Evolutionary conservation across 1,140 invertebrate genomes (phyloP).

Genomic region (Eulimnadia texana): DNA sequence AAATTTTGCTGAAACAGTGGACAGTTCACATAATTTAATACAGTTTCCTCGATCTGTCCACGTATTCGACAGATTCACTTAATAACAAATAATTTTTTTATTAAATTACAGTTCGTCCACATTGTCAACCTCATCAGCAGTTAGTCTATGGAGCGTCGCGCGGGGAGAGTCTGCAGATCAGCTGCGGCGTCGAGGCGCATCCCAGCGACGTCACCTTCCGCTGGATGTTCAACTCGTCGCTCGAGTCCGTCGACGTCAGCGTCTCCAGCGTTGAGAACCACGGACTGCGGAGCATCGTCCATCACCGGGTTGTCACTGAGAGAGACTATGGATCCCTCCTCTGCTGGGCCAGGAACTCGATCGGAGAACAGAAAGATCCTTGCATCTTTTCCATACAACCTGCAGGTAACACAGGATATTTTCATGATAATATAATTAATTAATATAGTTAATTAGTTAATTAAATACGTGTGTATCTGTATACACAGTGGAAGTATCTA

Average conservation of each 20-base stretch:
- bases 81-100: not conserved
- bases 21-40: too few relatives aligned
- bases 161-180: conserved; percentile 63
- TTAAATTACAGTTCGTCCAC: conserved; percentile 40
- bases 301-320: conserved; percentile 42
- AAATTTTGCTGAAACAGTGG: too few relatives aligned
- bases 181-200: conserved; percentile 73
- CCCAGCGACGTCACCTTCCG: conserved; percentile 70
- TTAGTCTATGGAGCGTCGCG: conserved; percentile 48
- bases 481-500: not conserved
- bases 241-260: conserved; percentile 6
- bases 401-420: conserved; percentile 3
- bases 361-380: conserved; percentile 61
- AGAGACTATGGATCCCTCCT: conserved; percentile 63
- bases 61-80: not conserved
- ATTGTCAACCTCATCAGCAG: conserved; percentile 14
- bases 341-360: conserved; percentile 69
- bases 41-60: not conserved
- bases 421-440: too few relatives aligned
- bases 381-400: conserved; percentile 59
- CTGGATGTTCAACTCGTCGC: conserved; percentile 81
- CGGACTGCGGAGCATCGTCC: conserved; percentile 47
- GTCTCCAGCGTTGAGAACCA: not conserved
- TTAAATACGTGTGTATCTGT: too few relatives aligned
- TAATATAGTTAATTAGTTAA: too few relatives aligned